Percentiles rank a stretch among this genome's conserved stretches.
phyloP scores from a whole-genome alignment of 2,888 invertebrate species.

The Tetropium fuscum region DNA sequence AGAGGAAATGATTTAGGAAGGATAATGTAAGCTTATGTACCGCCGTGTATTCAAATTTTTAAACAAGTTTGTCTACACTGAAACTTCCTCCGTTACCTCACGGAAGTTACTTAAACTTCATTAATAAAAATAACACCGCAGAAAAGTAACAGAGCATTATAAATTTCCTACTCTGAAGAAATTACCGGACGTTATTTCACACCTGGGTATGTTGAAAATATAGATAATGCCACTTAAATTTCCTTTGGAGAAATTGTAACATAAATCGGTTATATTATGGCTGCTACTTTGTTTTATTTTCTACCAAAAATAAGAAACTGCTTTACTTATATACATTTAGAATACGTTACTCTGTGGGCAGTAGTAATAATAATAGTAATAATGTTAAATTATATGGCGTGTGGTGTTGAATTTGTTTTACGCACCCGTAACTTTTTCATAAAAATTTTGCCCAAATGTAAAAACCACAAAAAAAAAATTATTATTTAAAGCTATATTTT shows the following conservation, averaged over 20 bases:
- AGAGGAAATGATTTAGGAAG: conserved; percentile 49
- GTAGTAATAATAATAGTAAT: too few relatives aligned
- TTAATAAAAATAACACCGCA: conserved; percentile 46
- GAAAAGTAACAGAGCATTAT: conserved; percentile 34
- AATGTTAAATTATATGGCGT: too few relatives aligned
- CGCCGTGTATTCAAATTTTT: conserved; percentile 42
- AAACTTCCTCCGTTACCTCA: conserved; percentile 48
- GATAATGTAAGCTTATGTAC: conserved; percentile 34
- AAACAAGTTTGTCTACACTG: conserved; percentile 44
- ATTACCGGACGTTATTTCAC: conserved; percentile 11
- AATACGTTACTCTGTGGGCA: too few relatives aligned
- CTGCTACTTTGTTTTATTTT: too few relatives aligned
- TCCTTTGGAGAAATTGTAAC: background rate
- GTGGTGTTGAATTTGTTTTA: too few relatives aligned
- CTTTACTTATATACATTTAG: too few relatives aligned
- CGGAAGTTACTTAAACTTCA: conserved; percentile 51
- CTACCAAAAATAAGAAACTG: too few relatives aligned
- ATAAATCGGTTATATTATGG: background rate
- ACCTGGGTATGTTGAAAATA: conserved; percentile 20
- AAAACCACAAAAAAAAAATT: too few relatives aligned
- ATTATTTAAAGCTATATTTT: too few relatives aligned
- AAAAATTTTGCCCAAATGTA: too few relatives aligned
- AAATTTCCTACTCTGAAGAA: conserved; percentile 12
- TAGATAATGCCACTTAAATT: background rate
- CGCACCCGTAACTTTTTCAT: too few relatives aligned